Evolutionary conservation across 2,888 invertebrate genomes (phyloP).

Genomic region (Oasisia sp.): DNA sequence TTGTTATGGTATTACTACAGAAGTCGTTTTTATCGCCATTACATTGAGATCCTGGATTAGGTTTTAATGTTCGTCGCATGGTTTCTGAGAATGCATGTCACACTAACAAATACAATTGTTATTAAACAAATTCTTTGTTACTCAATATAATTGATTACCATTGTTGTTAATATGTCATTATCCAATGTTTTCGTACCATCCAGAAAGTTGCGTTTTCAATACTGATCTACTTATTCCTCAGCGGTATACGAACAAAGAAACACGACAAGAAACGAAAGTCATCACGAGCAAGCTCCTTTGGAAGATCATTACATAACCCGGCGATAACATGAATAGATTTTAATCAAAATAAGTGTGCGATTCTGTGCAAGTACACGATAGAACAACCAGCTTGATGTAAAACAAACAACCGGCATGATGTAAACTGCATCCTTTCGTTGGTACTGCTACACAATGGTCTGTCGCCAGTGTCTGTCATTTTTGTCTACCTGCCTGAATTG

Average conservation of each 20-base stretch:
- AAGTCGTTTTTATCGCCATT: not conserved
- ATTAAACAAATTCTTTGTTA: too few species aligned
- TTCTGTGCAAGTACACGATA: not conserved
- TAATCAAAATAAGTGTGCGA: not conserved
- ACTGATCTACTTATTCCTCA: not conserved
- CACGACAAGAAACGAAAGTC: not conserved
- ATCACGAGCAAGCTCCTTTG: not conserved
- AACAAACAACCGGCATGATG: not conserved
- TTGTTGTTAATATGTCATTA: not conserved
- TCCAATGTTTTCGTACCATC: not conserved
- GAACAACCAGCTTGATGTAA: not conserved
- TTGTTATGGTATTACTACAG: not conserved
- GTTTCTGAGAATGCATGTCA: not conserved
- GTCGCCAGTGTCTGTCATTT: not conserved
- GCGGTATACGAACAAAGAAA: not conserved
- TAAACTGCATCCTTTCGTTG: not conserved
- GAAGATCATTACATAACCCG: not conserved
- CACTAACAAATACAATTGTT: too few species aligned
- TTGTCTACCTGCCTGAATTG: not conserved
- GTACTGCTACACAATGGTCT: not conserved
- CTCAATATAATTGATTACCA: not conserved
- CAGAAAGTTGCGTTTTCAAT: slow-evolving; percentile 3
- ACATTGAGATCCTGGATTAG: not conserved
- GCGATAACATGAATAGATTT: not conserved
- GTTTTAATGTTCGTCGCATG: not conserved